Evolutionary conservation across 2,113 vertebrate genomes (phyloP).

Genomic region (Macaca mulatta): DNA sequence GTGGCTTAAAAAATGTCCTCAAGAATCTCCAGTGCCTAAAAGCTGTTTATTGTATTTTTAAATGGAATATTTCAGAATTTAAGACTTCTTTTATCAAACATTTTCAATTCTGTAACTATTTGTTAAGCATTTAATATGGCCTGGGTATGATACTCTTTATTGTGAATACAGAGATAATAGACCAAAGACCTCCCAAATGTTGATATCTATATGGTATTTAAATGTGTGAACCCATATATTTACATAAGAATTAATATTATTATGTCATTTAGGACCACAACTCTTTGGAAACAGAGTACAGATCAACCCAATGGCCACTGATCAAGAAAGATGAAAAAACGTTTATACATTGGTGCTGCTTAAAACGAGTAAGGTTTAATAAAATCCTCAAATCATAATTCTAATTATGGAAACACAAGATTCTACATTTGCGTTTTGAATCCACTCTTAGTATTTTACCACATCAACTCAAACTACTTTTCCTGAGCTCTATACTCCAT

Average conservation of each 20-base stretch:
- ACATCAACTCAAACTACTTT: not conserved
- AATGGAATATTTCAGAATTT: not conserved
- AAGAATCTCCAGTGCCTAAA: not conserved
- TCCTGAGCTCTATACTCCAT: not conserved
- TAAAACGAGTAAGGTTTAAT: not conserved
- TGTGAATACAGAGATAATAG: not conserved
- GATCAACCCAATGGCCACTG: not conserved
- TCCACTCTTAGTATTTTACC: not conserved
- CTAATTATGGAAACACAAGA: not conserved
- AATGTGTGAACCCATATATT: not conserved
- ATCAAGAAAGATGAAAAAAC: not conserved
- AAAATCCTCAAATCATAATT: not conserved
- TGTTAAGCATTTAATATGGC: not conserved
- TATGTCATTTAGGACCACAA: not conserved
- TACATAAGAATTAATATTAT: not conserved
- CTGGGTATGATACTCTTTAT: not conserved
- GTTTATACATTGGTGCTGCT: not conserved
- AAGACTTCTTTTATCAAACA: not conserved
- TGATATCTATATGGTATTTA: not conserved
- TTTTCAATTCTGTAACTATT: not conserved
- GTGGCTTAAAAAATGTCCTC: not conserved
- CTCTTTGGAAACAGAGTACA: not conserved
- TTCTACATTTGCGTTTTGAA: not conserved
- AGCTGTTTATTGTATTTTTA: not conserved
- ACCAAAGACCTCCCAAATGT: not conserved